These are phyloP conservation scores for Fabriciana adippe DNA, from an alignment of 2,888 invertebrate species.

Conservation along the genomic window DNA sequence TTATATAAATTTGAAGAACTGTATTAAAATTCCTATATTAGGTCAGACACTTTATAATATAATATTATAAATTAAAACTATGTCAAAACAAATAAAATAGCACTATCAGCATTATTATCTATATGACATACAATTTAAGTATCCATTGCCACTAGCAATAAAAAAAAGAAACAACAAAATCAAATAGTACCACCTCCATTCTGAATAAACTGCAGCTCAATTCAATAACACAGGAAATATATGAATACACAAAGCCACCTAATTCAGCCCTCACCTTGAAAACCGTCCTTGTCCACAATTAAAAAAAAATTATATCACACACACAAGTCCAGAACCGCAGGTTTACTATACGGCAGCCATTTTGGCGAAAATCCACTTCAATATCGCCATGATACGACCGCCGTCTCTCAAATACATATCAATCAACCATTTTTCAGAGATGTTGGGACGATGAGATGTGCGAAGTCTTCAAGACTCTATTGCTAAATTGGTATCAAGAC, in stretches of 20 bases:
- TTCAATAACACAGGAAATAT: conserved; percentile 4
- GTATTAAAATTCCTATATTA: too few species aligned
- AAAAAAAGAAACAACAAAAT: conserved; percentile 3
- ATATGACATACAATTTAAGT: too few species aligned
- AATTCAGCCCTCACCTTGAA: conserved; percentile 57
- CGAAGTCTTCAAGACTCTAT: conserved; percentile 48
- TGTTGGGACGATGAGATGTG: conserved; percentile 26
- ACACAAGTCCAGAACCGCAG: conserved; percentile 48
- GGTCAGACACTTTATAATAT: too few species aligned
- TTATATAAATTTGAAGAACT: too few species aligned
- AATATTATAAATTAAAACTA: too few species aligned
- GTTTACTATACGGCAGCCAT: conserved; percentile 60
- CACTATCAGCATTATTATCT: too few species aligned
- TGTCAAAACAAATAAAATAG: too few species aligned
- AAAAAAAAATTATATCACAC: conserved; percentile 36
- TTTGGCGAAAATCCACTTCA: conserved; percentile 70
- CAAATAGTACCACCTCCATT: neutral
- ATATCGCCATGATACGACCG: conserved; percentile 52
- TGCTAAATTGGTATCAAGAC: conserved; percentile 72
- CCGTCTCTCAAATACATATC: conserved; percentile 59
- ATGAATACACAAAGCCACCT: conserved; percentile 18
- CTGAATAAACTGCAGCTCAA: neutral
- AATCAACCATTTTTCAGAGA: conserved; percentile 60
- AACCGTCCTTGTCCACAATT: conserved; percentile 40
- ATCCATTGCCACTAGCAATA: neutral